Evolutionary conservation across 64 coral and sea anemone species (phyloP).

Genomic region (Platygyra sinensis): DNA sequence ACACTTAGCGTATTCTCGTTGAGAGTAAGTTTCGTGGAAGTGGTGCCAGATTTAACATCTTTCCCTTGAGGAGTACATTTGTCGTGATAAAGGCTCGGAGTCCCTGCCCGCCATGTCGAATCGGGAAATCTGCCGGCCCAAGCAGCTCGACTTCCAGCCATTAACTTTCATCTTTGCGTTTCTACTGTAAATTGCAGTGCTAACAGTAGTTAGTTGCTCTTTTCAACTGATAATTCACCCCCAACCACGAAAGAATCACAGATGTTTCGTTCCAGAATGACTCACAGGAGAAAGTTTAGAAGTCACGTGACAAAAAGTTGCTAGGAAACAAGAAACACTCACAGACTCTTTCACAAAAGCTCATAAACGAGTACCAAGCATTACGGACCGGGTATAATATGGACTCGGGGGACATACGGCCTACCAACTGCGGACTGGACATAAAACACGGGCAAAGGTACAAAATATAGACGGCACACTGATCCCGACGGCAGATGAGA

Average conservation of each 20-base stretch:
- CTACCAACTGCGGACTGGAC: no score
- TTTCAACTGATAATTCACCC: background rate
- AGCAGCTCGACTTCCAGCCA: constrained; percentile 53
- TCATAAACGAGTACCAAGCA: no score
- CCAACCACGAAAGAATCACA: background rate
- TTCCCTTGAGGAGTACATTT: constrained; percentile 83
- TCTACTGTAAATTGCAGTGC: background rate
- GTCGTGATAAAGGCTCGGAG: constrained; percentile 83
- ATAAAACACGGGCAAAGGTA: no score
- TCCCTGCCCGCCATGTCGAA: constrained; percentile 45
- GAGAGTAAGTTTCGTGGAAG: constrained; percentile 67
- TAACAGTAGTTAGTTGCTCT: background rate
- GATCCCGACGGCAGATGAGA: no score
- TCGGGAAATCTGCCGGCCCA: constrained; percentile 82
- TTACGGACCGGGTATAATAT: no score
- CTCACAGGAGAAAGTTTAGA: background rate
- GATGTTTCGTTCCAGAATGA: constrained; percentile 10
- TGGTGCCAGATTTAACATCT: constrained; percentile 79
- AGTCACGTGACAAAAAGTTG: constrained; percentile 19
- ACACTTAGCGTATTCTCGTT: constrained; percentile 87
- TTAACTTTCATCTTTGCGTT: background rate
- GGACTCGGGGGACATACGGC: no score
- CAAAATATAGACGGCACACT: no score
- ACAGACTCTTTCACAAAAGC: background rate
- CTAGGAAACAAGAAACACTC: constrained; percentile 14